These are phyloP conservation scores for Uropsilus gracilis DNA, from an alignment of 2,113 vertebrate species.

Conservation along the genomic window DNA sequence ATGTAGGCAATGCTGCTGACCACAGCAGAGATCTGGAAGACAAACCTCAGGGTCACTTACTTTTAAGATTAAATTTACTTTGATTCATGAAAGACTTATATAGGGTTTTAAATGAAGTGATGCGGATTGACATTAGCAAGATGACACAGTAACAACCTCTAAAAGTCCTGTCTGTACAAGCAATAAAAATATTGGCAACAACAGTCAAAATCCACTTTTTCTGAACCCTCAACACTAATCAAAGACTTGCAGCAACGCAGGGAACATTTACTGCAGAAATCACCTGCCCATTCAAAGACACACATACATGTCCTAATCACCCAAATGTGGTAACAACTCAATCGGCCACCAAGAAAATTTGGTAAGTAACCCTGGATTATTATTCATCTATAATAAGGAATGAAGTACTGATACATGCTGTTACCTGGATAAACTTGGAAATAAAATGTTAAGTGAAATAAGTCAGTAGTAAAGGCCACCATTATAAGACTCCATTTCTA, in stretches of 20 bases:
- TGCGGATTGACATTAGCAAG: not conserved
- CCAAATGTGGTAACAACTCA: no score
- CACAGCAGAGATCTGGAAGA: slow-evolving; percentile 20
- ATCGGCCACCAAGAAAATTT: no score
- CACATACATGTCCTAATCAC: not conserved
- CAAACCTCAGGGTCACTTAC: not conserved
- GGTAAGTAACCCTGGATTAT: not conserved
- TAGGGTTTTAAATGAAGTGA: not conserved
- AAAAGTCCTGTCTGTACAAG: not conserved
- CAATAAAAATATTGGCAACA: not conserved
- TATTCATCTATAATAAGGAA: not conserved
- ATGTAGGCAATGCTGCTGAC: not conserved
- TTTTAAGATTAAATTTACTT: slow-evolving; percentile 40
- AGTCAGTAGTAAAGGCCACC: not conserved
- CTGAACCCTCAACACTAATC: slow-evolving; percentile 24
- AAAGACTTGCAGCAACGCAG: not conserved
- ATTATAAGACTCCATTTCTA: not conserved
- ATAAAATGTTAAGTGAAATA: not conserved
- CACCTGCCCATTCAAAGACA: not conserved
- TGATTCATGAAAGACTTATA: slow-evolving; percentile 22
- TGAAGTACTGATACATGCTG: not conserved
- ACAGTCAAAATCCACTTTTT: not conserved
- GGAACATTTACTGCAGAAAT: not conserved
- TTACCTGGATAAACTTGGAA: not conserved
- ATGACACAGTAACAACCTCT: not conserved